Base-by-base conservation (phyloP, 1,140 invertebrate genomes). In the Trachymyrmex septentrionalis region DNA sequence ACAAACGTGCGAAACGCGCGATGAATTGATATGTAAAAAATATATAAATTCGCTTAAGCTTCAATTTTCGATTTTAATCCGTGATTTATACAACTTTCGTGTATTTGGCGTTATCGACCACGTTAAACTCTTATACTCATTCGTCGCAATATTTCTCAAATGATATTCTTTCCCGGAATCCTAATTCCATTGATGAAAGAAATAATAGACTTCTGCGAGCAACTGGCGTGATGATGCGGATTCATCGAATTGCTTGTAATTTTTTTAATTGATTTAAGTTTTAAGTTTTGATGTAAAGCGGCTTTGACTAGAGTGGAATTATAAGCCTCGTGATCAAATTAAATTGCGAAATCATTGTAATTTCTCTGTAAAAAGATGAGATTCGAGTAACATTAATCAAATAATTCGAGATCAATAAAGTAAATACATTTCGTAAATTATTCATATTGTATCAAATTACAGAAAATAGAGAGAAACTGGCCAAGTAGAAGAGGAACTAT, bases 21-120 rank as follows among this genome's bases (percentile, higher is more conserved):
- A 63, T 16, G 12, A 67, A 53, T 21, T 34, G 6, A 44, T 27
- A 7, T 7, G 7, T 14, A n/a, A 34, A 64, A 50, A 66, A 30
- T 78, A 14, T 44, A 77, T 48, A 24, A 19, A n/a, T 34, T 66
- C 19, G 7, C 67, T 19, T 30, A 10, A 67, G 12, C n/a, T 67
- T 67, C 9, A 38, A 67, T 30, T 19, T 27, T 4, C 50, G 44
- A 63, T 63, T 21, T 63, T 7, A 6, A 50, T 14, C 5, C 10
- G 16, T 6, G n/a, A 3, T 71, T 57, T 21, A n/a, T 59, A 53
- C 16, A 81, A 81, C 78, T 81, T 81, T 7, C 5, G n/a, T 24
- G 4, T 24, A 12, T 9, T 30, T 2, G 5, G n/a, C 34, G 9
- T 7, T 55, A 57, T 81, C 34, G 34, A 81, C 57, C 34, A n/a